These are phyloP conservation scores for Pholis gunnellus DNA, from an alignment of 2,113 vertebrate genomes.

Conservation along the genomic window DNA sequence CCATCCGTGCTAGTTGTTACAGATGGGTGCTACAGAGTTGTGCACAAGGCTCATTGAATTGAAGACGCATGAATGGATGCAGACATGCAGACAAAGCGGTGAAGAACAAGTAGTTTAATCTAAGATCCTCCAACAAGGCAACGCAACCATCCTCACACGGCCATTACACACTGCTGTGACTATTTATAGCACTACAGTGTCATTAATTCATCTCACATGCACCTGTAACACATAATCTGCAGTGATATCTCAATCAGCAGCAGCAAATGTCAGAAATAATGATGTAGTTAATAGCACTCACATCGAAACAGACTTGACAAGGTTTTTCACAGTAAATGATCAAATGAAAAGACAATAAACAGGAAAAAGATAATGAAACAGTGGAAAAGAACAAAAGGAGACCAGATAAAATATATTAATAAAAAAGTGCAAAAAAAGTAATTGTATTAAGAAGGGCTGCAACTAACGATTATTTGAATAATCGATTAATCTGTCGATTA, in stretches of 20 bases:
- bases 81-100: background rate
- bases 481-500: no score
- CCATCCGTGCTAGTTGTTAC: constrained; percentile 42
- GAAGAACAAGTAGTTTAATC: background rate
- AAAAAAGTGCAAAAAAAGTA: background rate
- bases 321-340: background rate
- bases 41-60: background rate
- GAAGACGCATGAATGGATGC: background rate
- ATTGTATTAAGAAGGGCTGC: no score
- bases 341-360: background rate
- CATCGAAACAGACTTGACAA: background rate
- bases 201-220: constrained; percentile 11
- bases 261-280: constrained; percentile 8
- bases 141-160: background rate
- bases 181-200: background rate
- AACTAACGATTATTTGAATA: no score
- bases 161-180: background rate
- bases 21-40: constrained; percentile 40
- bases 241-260: constrained; percentile 9
- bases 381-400: background rate
- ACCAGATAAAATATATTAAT: background rate
- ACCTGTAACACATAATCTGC: background rate
- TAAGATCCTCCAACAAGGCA: background rate
- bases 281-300: background rate
- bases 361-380: background rate